A percentile compares a stretch with the other conserved stretches of the same genome.
Conservation (phyloP, 2,113 vertebrate species). For the Phaethornis superciliosus region DNA sequence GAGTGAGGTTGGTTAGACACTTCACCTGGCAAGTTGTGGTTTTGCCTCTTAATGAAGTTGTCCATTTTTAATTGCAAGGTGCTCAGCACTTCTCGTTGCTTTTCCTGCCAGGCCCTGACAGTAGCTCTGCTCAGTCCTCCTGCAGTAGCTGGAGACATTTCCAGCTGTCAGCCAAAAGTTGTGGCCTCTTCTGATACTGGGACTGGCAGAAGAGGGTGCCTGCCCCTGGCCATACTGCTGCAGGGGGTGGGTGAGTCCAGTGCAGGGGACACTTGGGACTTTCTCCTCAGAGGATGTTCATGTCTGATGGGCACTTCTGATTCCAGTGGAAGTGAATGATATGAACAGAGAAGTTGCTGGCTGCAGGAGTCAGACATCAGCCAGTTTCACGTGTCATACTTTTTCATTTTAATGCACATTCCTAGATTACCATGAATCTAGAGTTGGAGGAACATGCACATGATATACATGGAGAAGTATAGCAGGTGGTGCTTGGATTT, state of each 20-base stretch:
- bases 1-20: background rate
- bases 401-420: constrained; percentile 10
- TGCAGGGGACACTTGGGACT: background rate
- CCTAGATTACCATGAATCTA: constrained; percentile 18
- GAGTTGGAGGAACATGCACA: background rate
- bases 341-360: background rate
- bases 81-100: fast-evolving
- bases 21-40: background rate
- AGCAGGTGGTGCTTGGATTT: background rate
- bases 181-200: background rate
- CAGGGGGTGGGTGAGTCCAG: background rate
- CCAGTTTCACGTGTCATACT: background rate
- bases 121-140: background rate
- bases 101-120: background rate
- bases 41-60: background rate
- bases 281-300: background rate
- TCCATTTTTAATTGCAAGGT: background rate
- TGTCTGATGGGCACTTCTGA: background rate
- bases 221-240: fast-evolving
- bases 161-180: background rate
- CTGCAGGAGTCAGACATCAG: background rate
- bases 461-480: constrained; percentile 1
- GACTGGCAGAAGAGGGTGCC: background rate
- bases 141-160: background rate
- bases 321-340: background rate